These are phyloP conservation scores for Atherix ibis DNA, from an alignment of 2,888 invertebrate genomes.

Conservation along the genomic window DNA sequence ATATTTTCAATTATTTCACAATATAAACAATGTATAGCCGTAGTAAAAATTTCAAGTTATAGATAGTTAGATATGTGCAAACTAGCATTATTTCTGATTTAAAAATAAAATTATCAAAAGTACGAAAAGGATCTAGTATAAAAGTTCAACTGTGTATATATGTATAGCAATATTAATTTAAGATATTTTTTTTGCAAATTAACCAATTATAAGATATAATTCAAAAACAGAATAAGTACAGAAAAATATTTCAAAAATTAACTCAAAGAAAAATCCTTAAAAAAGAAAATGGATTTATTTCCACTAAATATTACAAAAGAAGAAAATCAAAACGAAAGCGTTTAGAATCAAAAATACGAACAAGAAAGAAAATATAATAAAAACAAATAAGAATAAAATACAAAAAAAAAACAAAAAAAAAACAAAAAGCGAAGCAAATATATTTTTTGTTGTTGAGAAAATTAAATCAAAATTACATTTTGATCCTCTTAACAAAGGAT, in stretches of 20 bases:
- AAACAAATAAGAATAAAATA: constrained; percentile 3
- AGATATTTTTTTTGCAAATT: neutral
- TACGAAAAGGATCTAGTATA: constrained; percentile 4
- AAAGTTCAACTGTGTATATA: constrained; percentile 9
- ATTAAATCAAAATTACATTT: constrained; percentile 48
- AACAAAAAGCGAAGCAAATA: neutral
- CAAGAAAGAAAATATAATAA: constrained; percentile 4
- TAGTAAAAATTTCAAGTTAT: no score
- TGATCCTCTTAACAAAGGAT: constrained; percentile 59
- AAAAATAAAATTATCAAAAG: constrained; percentile 11
- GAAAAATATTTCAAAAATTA: neutral
- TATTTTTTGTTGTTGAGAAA: constrained; percentile 6
- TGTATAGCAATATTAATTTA: constrained; percentile 3
- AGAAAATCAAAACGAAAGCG: neutral
- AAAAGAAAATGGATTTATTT: constrained; percentile 19
- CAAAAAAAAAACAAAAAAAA: constrained; percentile 4
- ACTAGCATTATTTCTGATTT: neutral
- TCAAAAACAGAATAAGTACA: neutral
- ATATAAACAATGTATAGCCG: no score
- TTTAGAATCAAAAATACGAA: no score
- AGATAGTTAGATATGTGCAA: no score
- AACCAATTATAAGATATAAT: constrained; percentile 1
- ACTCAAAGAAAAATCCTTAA: neutral
- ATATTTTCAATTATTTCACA: no score
- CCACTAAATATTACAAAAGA: constrained; percentile 16